phyloP scores from a whole-genome alignment of 2,888 invertebrate species.

The Bellardia pandia region DNA sequence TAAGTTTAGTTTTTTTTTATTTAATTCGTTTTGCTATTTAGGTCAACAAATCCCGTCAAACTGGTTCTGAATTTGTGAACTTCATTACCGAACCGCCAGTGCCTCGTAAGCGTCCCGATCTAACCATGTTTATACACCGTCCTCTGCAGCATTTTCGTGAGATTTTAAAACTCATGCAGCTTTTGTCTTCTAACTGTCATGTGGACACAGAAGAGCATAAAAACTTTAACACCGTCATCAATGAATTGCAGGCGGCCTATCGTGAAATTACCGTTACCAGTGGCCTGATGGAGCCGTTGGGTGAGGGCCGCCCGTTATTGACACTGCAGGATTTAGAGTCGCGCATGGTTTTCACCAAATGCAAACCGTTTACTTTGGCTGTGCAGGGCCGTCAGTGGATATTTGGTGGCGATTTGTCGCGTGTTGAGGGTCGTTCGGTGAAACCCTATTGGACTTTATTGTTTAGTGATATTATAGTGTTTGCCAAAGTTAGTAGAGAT shows the following conservation, averaged over 20 bases:
- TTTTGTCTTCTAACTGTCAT: slow-evolving; percentile 84
- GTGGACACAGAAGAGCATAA: slow-evolving; percentile 84
- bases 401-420: slow-evolving; percentile 93
- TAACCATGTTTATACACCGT: slow-evolving; percentile 93
- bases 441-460: slow-evolving; percentile 94
- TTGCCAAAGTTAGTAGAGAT: slow-evolving; percentile 94
- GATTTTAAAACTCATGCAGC: slow-evolving; percentile 86
- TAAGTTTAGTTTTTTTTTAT: neutral
- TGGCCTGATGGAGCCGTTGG: slow-evolving; percentile 93
- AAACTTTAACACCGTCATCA: slow-evolving; percentile 83
- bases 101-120: slow-evolving; percentile 92
- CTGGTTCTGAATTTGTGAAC: slow-evolving; percentile 91
- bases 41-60: slow-evolving; percentile 89
- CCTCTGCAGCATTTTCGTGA: slow-evolving; percentile 92
- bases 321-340: slow-evolving; percentile 94
- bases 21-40: slow-evolving; percentile 74
- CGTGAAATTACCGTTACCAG: slow-evolving; percentile 93
- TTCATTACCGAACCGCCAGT: slow-evolving; percentile 92
- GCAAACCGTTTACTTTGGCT: slow-evolving; percentile 94
- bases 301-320: slow-evolving; percentile 92
- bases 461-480: slow-evolving; percentile 92
- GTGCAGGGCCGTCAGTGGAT: slow-evolving; percentile 95
- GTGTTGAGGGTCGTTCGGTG: slow-evolving; percentile 92
- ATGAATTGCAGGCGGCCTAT: slow-evolving; percentile 87
- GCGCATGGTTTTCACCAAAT: slow-evolving; percentile 94